These are phyloP conservation scores for Cryptocheilus praepositus DNA, from an alignment of 2,888 invertebrate species.

Conservation along the genomic window DNA sequence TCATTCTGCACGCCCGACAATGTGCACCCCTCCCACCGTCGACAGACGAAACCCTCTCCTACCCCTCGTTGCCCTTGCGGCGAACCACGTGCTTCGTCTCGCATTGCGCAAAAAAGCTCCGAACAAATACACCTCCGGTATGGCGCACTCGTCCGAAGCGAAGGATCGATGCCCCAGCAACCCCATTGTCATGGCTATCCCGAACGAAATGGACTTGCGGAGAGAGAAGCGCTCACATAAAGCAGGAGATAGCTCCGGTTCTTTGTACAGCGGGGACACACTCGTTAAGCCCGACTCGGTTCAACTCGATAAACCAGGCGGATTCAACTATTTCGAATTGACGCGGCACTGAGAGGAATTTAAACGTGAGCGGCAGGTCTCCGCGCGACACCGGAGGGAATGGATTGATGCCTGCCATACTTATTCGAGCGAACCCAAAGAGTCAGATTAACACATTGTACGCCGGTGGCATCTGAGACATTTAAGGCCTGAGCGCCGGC, in stretches of 20 bases:
- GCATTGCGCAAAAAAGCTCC: conserved; percentile 25
- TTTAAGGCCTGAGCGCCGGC: no score
- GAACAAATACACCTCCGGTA: conserved; percentile 26
- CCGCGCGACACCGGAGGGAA: no score
- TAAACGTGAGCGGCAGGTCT: no score
- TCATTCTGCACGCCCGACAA: conserved; percentile 15
- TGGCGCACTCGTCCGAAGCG: conserved; percentile 3
- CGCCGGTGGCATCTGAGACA: no score
- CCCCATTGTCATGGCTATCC: conserved; percentile 17
- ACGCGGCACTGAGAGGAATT: background rate
- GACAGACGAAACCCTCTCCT: conserved; percentile 6
- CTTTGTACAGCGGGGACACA: conserved; percentile 9
- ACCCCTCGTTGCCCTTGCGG: conserved; percentile 4
- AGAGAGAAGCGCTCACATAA: background rate
- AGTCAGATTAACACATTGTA: no score
- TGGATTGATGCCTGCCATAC: no score
- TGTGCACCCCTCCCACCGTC: conserved; percentile 3
- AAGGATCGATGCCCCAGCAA: conserved; percentile 16
- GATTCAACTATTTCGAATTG: conserved; percentile 5
- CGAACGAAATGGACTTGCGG: conserved; percentile 18
- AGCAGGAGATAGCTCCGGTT: conserved; percentile 1
- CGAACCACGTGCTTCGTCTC: conserved; percentile 35
- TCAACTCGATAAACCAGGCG: conserved; percentile 10
- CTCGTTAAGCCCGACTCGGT: conserved; percentile 14
- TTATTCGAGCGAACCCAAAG: no score